Conservation (phyloP, 2,888 invertebrate species). For the Frankliniella intonsa region DNA sequence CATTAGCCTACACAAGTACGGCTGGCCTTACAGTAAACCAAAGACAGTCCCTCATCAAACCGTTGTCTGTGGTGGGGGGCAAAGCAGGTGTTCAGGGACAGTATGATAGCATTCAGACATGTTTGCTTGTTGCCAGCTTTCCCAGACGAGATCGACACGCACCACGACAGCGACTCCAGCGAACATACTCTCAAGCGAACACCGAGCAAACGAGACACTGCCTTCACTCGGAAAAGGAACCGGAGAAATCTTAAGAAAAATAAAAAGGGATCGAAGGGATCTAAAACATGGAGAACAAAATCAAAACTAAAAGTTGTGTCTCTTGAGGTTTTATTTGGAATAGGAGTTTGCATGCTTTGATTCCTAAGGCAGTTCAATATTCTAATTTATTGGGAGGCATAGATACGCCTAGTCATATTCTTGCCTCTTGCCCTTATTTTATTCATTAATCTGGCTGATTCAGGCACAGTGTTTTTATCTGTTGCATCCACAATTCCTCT, state of each 20-base stretch:
- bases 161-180: conserved; percentile 23
- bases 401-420: conserved; percentile 17
- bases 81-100: not conserved
- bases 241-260: conserved; percentile 3
- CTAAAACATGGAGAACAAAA: conserved; percentile 12
- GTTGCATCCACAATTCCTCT: not conserved
- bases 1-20: not conserved
- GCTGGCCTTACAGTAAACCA: not conserved
- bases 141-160: conserved; percentile 19
- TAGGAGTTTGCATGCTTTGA: conserved; percentile 15
- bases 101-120: conserved; percentile 17
- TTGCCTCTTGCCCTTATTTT: not conserved
- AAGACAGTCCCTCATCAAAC: not conserved
- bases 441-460: not conserved
- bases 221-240: conserved; percentile 20
- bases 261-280: not conserved
- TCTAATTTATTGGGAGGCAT: not conserved
- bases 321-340: not conserved
- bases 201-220: conserved; percentile 24
- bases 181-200: conserved; percentile 23
- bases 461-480: not conserved
- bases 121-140: conserved; percentile 24
- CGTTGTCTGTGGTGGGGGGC: too few species aligned
- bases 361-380: not conserved
- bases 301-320: conserved; percentile 18